Evolutionary conservation across 2,888 invertebrate species (phyloP), one percentile per base, ranked within the genome.

Genomic region (Pseudoips prasinana): DNA sequence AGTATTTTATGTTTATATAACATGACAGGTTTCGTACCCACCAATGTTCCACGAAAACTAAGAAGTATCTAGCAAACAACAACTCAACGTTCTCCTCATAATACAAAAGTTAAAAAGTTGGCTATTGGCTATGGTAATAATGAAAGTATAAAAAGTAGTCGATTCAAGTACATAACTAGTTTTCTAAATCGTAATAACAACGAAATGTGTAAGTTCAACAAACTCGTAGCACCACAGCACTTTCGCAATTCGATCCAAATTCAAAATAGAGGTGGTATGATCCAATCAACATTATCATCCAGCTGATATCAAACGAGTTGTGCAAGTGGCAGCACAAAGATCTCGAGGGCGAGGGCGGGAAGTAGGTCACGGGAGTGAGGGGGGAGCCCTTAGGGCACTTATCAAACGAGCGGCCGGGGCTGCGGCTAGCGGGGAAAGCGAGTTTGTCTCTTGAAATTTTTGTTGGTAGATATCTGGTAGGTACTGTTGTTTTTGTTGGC

Each of bases 341-440:
- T 85, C 83, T 82, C 71, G 69, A 77, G 80, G 80, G 78, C 80
- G 76, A 69, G 71, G 74, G 72, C 64, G 69, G 74, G 51, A 72
- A 70, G 61, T 77, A 71, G 76, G 81, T 81, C 75, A 73, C 44
- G 46, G 70, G 64, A 63, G 73, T 31, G 65, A 50, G 69, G 69
- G 67, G 74, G 79, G 75, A 79, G 79, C 86, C 88, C 86, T 86
- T 82, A 80, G 83, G 81, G 82, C 78, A 85, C 84, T 87, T 84
- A 85, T 81, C 84, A 78, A 75, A 58, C 59, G 74, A 69, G 64
- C 65, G 66, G 58, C 62, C 58, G 77, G 73, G 69, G 64, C 64
- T 64, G 64, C 54, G 59, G 67, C 64, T 62, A 54, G 73, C 58
- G 64, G 78, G 77, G 82, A 85, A 85, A 86, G 85, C 82, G 78